Percentiles rank a stretch among this genome's conserved stretches.
phyloP scores from a whole-genome alignment of 2,797 vertebrate genomes.

The Rhabdophis nuchalis region DNA sequence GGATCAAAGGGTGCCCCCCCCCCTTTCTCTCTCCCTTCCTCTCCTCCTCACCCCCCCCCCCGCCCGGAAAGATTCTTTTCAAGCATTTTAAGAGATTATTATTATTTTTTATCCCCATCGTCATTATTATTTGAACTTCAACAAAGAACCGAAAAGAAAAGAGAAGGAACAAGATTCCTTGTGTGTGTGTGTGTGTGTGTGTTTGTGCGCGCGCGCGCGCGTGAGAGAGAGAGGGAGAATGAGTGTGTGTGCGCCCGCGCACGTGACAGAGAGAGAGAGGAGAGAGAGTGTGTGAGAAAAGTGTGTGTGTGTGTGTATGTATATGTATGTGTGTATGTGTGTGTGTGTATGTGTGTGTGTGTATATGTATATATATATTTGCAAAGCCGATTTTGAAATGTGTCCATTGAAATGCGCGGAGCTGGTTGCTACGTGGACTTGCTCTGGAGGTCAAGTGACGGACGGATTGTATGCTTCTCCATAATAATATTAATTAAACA shows the following conservation, averaged over 20 bases:
- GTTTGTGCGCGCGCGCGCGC: too few species aligned
- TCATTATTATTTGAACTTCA: conserved; percentile 66
- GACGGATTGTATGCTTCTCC: conserved; percentile 99
- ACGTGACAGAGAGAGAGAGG: too few species aligned
- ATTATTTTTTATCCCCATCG: not conserved
- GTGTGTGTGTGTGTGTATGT: too few species aligned
- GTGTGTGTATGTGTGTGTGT: too few species aligned
- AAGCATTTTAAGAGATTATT: conserved; percentile 71
- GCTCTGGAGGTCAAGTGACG: conserved; percentile 98
- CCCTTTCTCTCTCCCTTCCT: conserved; percentile 8
- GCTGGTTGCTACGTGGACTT: conserved; percentile 86
- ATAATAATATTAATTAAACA: conserved; percentile 99
- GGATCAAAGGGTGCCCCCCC: conserved; percentile 71
- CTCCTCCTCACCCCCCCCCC: too few species aligned
- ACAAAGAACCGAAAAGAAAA: conserved; percentile 73
- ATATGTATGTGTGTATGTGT: not conserved
- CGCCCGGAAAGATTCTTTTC: conserved; percentile 76
- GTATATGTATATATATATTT: not conserved
- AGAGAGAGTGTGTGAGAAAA: too few species aligned
- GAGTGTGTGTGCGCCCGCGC: too few species aligned
- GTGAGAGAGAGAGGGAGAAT: too few species aligned
- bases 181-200: not conserved
- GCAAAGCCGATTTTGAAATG: conserved; percentile 82
- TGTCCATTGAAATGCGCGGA: conserved; percentile 86
- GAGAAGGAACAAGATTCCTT: not conserved